These are phyloP conservation scores for Neodiprion virginianus DNA, from an alignment of 1,140 invertebrate species.

Conservation along the genomic window DNA sequence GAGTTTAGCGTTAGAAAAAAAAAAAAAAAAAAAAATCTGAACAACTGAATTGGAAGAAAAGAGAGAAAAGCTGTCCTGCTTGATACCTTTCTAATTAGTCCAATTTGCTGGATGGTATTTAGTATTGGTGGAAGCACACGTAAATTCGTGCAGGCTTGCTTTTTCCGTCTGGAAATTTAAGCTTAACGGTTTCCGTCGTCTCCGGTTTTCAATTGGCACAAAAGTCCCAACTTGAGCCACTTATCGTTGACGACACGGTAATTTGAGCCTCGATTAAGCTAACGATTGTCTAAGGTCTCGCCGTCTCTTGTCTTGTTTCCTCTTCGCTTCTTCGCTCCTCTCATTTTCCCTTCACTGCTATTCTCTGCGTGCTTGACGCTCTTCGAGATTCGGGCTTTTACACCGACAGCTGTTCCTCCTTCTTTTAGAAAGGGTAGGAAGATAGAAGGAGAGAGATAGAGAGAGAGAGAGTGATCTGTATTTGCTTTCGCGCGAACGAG, in stretches of 20 bases:
- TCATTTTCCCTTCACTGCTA: too few species aligned
- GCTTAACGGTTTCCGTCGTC: background rate
- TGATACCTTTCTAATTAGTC: background rate
- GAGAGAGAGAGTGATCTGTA: too few species aligned
- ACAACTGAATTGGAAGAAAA: background rate
- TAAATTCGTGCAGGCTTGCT: background rate
- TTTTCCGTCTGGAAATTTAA: background rate
- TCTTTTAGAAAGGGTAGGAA: too few species aligned
- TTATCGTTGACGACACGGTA: background rate
- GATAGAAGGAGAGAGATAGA: too few species aligned
- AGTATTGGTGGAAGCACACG: too few species aligned
- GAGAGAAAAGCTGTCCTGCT: background rate
- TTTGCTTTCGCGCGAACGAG: too few species aligned
- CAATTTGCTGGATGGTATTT: background rate
- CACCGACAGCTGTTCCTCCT: too few species aligned
- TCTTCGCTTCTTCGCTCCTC: too few species aligned
- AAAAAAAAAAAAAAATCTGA: too few species aligned
- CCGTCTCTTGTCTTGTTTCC: background rate
- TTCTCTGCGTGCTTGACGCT: too few species aligned
- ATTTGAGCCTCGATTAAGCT: background rate
- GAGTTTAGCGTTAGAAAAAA: too few species aligned
- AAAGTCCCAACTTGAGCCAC: conserved; percentile 4
- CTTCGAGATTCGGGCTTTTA: too few species aligned
- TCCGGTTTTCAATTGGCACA: conserved; percentile 1
- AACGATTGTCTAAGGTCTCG: background rate